phyloP scores from a whole-genome alignment of 2,888 invertebrate species.

The Limnephilus lunatus region DNA sequence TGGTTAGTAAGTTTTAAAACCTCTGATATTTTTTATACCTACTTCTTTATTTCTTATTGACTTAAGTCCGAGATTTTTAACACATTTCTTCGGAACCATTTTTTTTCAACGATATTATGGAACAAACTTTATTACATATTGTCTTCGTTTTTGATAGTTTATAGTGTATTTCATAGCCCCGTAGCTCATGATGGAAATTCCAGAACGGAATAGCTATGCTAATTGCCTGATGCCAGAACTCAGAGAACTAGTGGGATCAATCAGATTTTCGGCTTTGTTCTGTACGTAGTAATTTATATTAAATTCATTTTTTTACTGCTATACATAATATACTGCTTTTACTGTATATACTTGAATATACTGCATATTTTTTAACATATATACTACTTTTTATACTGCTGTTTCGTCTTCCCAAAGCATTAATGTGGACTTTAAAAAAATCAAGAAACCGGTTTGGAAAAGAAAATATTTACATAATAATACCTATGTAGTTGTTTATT shows the following conservation, averaged over 20 bases:
- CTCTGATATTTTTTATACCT: neutral
- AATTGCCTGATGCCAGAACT: too few relatives aligned
- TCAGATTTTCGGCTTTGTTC: neutral
- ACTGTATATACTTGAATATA: too few relatives aligned
- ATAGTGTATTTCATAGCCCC: neutral
- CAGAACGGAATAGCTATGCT: too few relatives aligned
- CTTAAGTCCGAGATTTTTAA: neutral
- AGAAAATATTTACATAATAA: neutral
- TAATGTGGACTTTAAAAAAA: neutral
- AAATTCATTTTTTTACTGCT: too few relatives aligned
- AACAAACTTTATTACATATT: neutral
- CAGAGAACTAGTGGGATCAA: too few relatives aligned
- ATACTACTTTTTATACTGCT: too few relatives aligned
- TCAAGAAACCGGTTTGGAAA: neutral
- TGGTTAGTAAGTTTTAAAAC: too few relatives aligned
- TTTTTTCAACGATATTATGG: neutral
- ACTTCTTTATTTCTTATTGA: neutral
- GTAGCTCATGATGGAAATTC: neutral
- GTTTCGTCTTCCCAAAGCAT: too few relatives aligned
- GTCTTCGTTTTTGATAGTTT: neutral
- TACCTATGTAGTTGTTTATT: neutral
- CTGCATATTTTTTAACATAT: too few relatives aligned
- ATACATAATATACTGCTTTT: too few relatives aligned
- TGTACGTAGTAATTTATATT: neutral
- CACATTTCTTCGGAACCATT: neutral